Conservation (phyloP, 2,113 vertebrate genomes). For the Etia nguti region DNA sequence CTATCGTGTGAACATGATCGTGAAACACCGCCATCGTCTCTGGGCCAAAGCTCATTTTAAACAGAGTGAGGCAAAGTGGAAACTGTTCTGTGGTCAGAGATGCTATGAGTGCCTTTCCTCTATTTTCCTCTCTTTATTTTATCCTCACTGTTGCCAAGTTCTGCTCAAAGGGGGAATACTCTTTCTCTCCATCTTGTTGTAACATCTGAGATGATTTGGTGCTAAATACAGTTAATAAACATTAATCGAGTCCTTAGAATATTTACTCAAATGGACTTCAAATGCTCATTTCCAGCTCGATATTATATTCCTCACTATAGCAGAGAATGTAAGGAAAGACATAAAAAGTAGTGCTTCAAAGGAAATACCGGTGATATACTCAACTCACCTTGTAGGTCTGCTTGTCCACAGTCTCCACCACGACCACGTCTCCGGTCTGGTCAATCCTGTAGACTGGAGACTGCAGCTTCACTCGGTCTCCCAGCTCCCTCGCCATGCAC, state of each 20-base stretch:
- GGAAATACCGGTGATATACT: neutral
- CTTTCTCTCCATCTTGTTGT: neutral
- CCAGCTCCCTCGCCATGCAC: constrained; percentile 80
- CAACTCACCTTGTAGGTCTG: constrained; percentile 75
- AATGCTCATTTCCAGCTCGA: neutral
- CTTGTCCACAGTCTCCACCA: constrained; percentile 84
- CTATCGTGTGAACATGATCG: neutral
- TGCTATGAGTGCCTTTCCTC: accelerated
- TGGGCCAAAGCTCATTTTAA: neutral
- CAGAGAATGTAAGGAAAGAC: neutral
- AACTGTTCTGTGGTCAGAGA: neutral
- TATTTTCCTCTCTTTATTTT: neutral
- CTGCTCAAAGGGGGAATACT: neutral
- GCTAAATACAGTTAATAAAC: accelerated
- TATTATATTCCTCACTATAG: neutral
- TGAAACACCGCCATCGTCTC: neutral
- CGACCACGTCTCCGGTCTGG: constrained; percentile 78
- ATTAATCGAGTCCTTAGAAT: neutral
- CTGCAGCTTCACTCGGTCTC: constrained; percentile 80
- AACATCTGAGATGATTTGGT: accelerated
- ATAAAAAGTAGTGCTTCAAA: neutral
- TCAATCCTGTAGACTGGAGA: constrained; percentile 83
- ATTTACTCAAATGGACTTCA: accelerated
- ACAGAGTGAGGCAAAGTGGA: neutral
- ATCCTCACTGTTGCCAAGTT: accelerated